Evolutionary conservation across 1,140 invertebrate species (phyloP), one percentile per base, ranked within the genome.

Genomic region (Megathymus violae): DNA sequence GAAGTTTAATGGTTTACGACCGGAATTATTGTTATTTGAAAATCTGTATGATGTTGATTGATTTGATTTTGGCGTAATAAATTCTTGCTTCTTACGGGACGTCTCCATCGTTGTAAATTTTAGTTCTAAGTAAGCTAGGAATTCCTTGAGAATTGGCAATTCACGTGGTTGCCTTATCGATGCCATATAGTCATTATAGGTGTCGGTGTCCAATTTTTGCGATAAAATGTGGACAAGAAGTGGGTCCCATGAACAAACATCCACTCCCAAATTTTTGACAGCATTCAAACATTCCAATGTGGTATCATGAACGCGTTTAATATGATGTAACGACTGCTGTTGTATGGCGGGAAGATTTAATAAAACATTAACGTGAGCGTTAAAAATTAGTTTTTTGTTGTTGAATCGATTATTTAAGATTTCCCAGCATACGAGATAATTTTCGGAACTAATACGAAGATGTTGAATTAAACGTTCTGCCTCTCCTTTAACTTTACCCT

Each of bases 301-400:
- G 11, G 47, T 58, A 54, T 72, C 66, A 60, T 72, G 70, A 19
- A 72, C n/a, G 6, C 27, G 43, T 17, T 71, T 71, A 36, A 67
- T 62, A 0, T 15, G 13, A 10, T 11, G 7, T 5, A 38, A 10
- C 1, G 51, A 50, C 50, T 60, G 64, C n/a, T 69, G 56, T 19
- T 69, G 71, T 13, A 69, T 52, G 6, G 2, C 31, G 1, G 71
- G 59, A 7, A 67, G 5, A 15, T 36, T 52, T 0, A 52, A 16
- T 41, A 54, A 41, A n/a, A 10, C 38, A 22, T 54, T 54, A 40
- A 27, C 34, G n/a, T 54, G 50, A 13, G 50, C 36, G 10, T 31
- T 9, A 14, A 41, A 54, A 17, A 41, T 54, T 0, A 54, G 19
- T 25, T 25, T 43, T 19, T 25, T 13, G 5, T 43, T 56, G 11